Evolutionary conservation across 2,797 vertebrate genomes (phyloP).

Genomic region (Characodon lateralis): DNA sequence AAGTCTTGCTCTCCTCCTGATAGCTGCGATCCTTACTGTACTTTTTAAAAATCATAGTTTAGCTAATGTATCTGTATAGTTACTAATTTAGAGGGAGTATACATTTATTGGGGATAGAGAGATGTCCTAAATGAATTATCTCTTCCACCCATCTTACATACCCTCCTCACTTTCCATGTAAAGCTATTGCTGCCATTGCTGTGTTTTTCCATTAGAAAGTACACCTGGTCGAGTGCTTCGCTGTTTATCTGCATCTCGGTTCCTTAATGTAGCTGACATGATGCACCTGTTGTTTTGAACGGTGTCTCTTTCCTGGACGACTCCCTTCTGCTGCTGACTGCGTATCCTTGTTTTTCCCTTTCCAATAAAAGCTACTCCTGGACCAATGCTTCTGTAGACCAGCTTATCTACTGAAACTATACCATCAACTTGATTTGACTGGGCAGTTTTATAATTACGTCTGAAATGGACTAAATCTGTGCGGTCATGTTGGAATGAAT

Average conservation of each 20-base stretch:
- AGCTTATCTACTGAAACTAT: no score
- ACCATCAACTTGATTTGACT: neutral
- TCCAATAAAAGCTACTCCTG: neutral
- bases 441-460: neutral
- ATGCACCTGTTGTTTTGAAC: neutral
- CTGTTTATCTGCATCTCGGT: neutral
- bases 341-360: neutral
- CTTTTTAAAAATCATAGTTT: no score
- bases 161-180: neutral
- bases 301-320: neutral
- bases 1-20: neutral
- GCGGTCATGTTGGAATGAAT: neutral
- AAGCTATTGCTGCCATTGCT: neutral
- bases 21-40: neutral
- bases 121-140: neutral
- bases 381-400: neutral
- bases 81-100: neutral
- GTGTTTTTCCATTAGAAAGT: neutral
- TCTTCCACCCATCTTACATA: neutral
- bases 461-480: neutral
- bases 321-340: neutral
- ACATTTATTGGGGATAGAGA: neutral
- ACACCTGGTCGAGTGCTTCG: neutral
- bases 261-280: neutral
- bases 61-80: neutral